Evolutionary conservation across 2,888 invertebrate species (phyloP), one percentile per base, ranked within the genome.

Genomic region (Epiblema foenella): DNA sequence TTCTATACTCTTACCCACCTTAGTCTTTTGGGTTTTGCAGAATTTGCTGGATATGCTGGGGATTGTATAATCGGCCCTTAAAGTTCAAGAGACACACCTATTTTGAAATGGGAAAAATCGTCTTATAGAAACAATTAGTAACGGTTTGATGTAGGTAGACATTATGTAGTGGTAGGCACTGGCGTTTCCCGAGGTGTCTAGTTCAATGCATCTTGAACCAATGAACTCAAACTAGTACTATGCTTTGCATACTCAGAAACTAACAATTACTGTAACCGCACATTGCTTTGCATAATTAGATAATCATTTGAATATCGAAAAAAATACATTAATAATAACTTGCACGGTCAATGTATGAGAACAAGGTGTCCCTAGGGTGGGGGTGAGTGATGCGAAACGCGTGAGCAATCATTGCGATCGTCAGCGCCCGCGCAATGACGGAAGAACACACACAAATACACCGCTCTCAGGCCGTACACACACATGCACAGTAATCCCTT

Each of bases 301-400:
- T 91, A 89, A 90, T 84, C 84, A 86, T 86, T 84, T 85, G 83
- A 83, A 68, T 81, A 79, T 82, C 79, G 84, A 80, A 88, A 84
- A 86, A 89, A 89, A 83, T 75, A 74, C 77, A 79, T 82, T 82
- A 74, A 88, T 90, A 87, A 81, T 82, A 81, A 85, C 83, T 81
- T 77, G 83, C 87, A 91, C 90, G 46, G 90, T 91, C 90, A 91
- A 92, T 84, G 84, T 89, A 85, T 89, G 89, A 85, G 89, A 90
- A 90, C 87, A 82, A 83, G 88, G 88, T 86, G 86, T 87, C 85
- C 83, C 82, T 79, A 81, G 89, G 86, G 87, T 85, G 85, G 85
- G 91, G 91, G 90, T 84, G 91, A 90, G 85, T 88, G 91, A 91
- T 91, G 93, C 92, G 93, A 89, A 88, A 93, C 93, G 93, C 92